Percentiles rank a stretch among this genome's conserved stretches.
phyloP scores from a whole-genome alignment of 2,113 vertebrate genomes.

The Clupea harengus region DNA sequence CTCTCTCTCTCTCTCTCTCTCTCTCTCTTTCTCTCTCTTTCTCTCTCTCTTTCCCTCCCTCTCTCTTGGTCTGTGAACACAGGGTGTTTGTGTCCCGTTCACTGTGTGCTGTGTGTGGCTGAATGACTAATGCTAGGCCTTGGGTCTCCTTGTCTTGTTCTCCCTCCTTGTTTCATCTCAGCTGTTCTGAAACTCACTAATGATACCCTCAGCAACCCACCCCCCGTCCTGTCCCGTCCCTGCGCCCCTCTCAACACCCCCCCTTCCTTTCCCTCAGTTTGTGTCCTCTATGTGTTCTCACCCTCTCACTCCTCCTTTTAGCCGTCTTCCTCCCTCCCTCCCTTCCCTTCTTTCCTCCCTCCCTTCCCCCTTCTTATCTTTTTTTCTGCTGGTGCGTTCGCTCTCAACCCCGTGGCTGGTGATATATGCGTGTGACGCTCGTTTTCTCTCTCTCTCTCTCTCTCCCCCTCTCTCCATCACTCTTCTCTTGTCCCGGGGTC shows the following conservation, averaged over 20 bases:
- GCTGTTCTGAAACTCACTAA: background rate
- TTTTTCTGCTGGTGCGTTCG: conserved; percentile 7
- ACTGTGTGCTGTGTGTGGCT: background rate
- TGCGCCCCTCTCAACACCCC: background rate
- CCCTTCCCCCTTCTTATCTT: background rate
- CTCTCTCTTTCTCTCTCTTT: background rate
- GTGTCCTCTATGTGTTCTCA: background rate
- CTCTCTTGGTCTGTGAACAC: background rate
- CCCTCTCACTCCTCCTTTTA: background rate
- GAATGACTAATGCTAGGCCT: background rate
- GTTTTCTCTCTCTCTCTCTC: background rate
- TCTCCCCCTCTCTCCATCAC: background rate
- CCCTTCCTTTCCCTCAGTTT: background rate
- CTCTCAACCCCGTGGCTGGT: background rate
- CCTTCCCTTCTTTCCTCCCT: background rate
- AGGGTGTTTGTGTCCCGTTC: background rate
- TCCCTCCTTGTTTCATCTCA: background rate
- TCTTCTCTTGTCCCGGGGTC: background rate
- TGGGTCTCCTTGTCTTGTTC: background rate
- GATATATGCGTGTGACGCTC: background rate
- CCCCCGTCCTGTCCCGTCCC: background rate
- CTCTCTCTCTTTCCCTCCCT: background rate
- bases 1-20: background rate
- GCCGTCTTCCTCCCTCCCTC: background rate
- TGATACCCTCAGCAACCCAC: background rate